phyloP scores from a whole-genome alignment of 1,140 invertebrate genomes.

The Paracyclopina nana region DNA sequence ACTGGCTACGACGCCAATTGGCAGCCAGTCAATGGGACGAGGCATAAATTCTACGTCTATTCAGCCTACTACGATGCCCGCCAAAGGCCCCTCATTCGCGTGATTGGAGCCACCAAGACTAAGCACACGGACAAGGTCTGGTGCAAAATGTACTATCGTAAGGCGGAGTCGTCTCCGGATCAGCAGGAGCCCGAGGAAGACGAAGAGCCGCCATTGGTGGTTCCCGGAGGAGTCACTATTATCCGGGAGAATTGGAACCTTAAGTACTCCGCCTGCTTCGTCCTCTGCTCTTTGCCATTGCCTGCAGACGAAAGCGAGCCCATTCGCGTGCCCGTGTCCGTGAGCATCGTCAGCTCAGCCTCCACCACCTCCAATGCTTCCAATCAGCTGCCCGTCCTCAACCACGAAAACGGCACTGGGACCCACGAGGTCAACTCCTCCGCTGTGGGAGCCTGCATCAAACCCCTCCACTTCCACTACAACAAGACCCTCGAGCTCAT shows the following conservation, averaged over 20 bases:
- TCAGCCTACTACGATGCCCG: constrained; percentile 57
- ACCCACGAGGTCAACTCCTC: constrained; percentile 17
- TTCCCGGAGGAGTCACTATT: constrained; percentile 33
- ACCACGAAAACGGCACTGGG: constrained; percentile 24
- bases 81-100: constrained; percentile 33
- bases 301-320: constrained; percentile 23
- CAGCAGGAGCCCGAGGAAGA: too few species aligned
- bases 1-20: constrained; percentile 24
- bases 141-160: constrained; percentile 58
- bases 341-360: constrained; percentile 23
- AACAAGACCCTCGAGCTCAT: constrained; percentile 54
- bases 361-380: constrained; percentile 25
- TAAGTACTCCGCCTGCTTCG: constrained; percentile 73
- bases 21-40: constrained; percentile 26
- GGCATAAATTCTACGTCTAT: constrained; percentile 64
- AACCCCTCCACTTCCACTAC: constrained; percentile 76
- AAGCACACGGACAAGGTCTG: constrained; percentile 47
- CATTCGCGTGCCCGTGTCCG: constrained; percentile 33
- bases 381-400: constrained; percentile 34
- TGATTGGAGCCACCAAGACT: constrained; percentile 45
- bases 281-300: constrained; percentile 47
- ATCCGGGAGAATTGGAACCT: constrained; percentile 85
- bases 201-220: too few species aligned
- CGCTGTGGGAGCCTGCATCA: constrained; percentile 69
- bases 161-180: constrained; percentile 21